Base-by-base conservation (phyloP, 23 tunicate genomes). In the Styela clava region DNA sequence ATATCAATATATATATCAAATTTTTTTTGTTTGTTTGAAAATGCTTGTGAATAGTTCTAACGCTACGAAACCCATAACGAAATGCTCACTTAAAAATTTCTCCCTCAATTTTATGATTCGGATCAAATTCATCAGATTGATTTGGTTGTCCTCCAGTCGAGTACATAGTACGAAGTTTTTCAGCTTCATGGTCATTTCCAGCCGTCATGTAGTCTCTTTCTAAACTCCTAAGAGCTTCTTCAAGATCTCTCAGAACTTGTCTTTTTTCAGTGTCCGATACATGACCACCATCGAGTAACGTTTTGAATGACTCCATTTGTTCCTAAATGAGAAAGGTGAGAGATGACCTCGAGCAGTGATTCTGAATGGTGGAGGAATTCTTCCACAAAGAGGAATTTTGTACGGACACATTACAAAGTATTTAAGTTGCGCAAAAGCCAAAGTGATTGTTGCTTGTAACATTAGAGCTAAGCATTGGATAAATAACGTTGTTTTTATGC, bases 161-260 rank as follows among this genome's bases (percentile, higher is more conserved):
- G 69, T 85, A 85, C 52, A 85, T 89, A 34, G 78, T 62, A 7
- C 82, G 73, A 3, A 79, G 65, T 31, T 83, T 85, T n/a, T 83
- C 91, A 27, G 70, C 79, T 7, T 52, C 88, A 82, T 92, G 91
- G 51, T 87, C 85, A 27, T 79, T 89, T 44, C 82, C 77, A 2
- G 97, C 91, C 0, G 34, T 56, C 72, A 86, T 52, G 67, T 83
- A 86, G 64, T 92, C 97, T 30, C 34, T 62, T 74, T 92, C 91
- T 28, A 92, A 69, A 30, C 63, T 79, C 5, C 69, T 82, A 52
- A 92, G 61, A 63, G 85, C 69, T 31, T 79, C 87, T 71, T 69
- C 86, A 7, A 92, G 79, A 24, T 62, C 28, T 12, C 33, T 85
- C 85, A 92, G 84, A 35, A 68, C 97, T 16, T 79, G 83, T 74